A percentile compares a stretch with the other conserved stretches of the same genome.
Evolutionary conservation across 2,888 invertebrate species (phyloP).

Genomic region (Silvanus unidentatus): DNA sequence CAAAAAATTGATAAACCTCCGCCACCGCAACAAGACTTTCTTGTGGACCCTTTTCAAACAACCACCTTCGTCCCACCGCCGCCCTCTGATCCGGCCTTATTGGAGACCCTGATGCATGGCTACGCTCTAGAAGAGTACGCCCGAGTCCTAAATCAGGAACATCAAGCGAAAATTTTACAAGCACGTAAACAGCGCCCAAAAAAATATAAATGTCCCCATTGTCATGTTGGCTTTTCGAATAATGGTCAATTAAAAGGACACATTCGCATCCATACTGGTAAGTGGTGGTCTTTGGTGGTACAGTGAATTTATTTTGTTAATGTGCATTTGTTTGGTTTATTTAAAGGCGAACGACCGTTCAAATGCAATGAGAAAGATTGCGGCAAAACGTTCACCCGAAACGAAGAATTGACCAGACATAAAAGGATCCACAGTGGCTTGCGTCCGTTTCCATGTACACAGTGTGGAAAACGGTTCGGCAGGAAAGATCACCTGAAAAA

Average conservation of each 20-base stretch:
- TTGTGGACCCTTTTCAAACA: not conserved
- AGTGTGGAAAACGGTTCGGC: conserved; percentile 90
- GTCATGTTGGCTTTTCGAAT: conserved; percentile 88
- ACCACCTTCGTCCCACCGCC: conserved; percentile 1
- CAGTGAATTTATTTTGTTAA: not conserved
- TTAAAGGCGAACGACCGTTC: conserved; percentile 73
- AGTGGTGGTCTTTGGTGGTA: conserved; percentile 23
- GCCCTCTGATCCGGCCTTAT: conserved; percentile 33
- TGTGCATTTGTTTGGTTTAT: not conserved
- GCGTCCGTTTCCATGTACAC: conserved; percentile 77
- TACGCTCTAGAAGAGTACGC: conserved; percentile 67
- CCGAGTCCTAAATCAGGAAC: conserved; percentile 64
- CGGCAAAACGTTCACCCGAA: conserved; percentile 85
- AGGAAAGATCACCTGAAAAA: conserved; percentile 92
- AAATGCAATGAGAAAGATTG: conserved; percentile 81
- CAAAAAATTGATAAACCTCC: conserved; percentile 5
- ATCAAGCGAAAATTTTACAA: conserved; percentile 61
- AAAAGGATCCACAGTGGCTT: conserved; percentile 84
- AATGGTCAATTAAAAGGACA: conserved; percentile 89
- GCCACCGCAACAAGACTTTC: conserved; percentile 5
- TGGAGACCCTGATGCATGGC: conserved; percentile 40
- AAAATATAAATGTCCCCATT: conserved; percentile 86
- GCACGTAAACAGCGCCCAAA: conserved; percentile 77
- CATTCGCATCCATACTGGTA: conserved; percentile 83
- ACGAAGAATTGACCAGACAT: conserved; percentile 88